Conservation (phyloP, 2,113 vertebrate species). For the Oreochromis aureus region DNA sequence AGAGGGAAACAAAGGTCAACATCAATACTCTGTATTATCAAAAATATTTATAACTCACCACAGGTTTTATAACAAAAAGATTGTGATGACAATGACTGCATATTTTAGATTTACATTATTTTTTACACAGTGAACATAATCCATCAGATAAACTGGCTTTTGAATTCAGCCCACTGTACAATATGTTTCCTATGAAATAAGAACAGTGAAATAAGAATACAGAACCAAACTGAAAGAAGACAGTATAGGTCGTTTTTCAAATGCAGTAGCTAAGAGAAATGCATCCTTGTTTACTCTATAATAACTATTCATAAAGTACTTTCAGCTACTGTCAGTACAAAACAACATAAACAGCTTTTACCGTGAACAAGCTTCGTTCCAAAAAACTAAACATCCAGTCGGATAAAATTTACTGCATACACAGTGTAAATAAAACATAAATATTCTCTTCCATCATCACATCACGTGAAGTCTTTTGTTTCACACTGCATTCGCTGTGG, state of each 20-base stretch:
- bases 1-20: neutral
- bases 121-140: neutral
- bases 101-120: neutral
- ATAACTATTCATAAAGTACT: neutral
- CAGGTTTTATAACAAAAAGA: neutral
- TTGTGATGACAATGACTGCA: neutral
- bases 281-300: neutral
- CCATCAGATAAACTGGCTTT: neutral
- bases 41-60: neutral
- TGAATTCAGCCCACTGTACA: neutral
- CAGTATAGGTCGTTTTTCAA: accelerated
- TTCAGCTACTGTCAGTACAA: neutral
- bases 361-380: accelerated
- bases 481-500: neutral
- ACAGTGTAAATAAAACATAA: neutral
- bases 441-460: neutral
- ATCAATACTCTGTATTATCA: neutral
- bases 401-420: accelerated
- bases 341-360: neutral
- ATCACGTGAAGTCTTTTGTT: neutral
- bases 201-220: neutral
- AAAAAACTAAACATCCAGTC: accelerated
- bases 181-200: neutral
- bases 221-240: neutral
- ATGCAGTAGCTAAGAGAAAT: neutral